These are phyloP conservation scores for Myocastor coypus DNA, from an alignment of 2,113 vertebrate species.

Conservation along the genomic window DNA sequence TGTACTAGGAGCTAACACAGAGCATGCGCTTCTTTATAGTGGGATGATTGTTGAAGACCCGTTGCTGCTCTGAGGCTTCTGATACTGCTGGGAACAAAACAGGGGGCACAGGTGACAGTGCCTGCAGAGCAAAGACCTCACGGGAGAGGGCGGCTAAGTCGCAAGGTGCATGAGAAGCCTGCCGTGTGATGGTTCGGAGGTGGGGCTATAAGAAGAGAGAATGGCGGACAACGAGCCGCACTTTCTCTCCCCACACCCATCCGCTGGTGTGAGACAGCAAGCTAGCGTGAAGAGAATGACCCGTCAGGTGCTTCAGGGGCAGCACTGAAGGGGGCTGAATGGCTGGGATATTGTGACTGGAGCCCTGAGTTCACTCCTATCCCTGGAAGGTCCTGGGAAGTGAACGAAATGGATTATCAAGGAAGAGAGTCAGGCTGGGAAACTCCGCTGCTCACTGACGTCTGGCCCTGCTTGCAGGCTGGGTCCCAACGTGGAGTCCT, in stretches of 20 bases:
- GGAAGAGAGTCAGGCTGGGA: not conserved
- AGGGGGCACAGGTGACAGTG: not conserved
- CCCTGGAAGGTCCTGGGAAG: not conserved
- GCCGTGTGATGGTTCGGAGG: not conserved
- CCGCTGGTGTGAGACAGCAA: not conserved
- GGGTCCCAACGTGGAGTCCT: fast-evolving
- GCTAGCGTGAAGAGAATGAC: not conserved
- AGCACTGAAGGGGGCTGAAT: not conserved
- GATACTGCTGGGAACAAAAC: not conserved
- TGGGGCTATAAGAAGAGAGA: not conserved
- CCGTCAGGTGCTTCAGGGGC: not conserved
- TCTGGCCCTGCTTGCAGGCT: not conserved
- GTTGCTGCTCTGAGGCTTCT: not conserved
- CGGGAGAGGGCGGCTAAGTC: not conserved
- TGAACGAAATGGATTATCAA: not conserved
- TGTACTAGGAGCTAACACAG: not conserved
- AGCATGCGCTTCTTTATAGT: not conserved
- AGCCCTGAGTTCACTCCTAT: not conserved
- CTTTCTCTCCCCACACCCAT: not conserved
- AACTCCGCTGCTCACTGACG: too few species aligned
- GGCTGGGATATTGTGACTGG: not conserved
- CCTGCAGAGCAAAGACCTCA: not conserved
- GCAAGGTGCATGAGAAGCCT: not conserved
- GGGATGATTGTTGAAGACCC: not conserved
- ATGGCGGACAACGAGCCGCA: not conserved